Base-by-base conservation (phyloP, 2,113 vertebrate species). In the Haemorhous mexicanus region DNA sequence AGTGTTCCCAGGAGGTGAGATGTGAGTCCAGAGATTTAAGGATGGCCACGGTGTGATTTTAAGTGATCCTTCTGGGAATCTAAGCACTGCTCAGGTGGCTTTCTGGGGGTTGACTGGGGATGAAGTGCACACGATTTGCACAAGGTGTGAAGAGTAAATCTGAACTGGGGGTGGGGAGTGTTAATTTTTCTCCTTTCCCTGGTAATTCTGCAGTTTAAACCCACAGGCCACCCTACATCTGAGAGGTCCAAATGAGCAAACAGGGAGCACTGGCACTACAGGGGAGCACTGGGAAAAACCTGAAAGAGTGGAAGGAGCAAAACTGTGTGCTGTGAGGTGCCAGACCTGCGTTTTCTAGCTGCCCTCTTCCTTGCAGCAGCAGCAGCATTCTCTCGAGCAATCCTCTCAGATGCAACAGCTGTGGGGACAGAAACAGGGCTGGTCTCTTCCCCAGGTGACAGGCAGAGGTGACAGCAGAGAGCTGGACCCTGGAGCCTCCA, bases 321-420 rank as follows among this genome's bases (percentile, higher is more conserved):
- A 73, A 22, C 26, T 15, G 30, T 20, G 26, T 53, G 39, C 30
- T 80, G 59, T 14, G 11, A 59, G 17, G 11, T 49, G 72, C 37
- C 80, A 69, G 74, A 98, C 97, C 97, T 97, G 90, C 83, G 94
- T 94, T 94, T 97, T 32, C 16, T 2, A 2, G 92, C 77, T 1
- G 84, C 88, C 72, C 95, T 98, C 79, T 66, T 95, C 69, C 30
- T 1, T 32, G 6, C 2, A 46, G 8, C 1, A 52, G 7, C 63
- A 37, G 15, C 46, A 58, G n/a, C 35, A 16, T 80, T 96, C 8
- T 23, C 12, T 41, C 90, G 80, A 24, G 62, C 33, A 67, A 69
- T 66, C 91, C 49, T 95, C 37, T 88, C 4, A 0, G 20, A 74
- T 58, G 53, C 53, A 43, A 32, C 20, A 3, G 35, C 90, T 91